Evolutionary conservation across 1,140 invertebrate species (phyloP), one percentile per base, ranked within the genome.

Genomic region (Nilaparvata lugens): DNA sequence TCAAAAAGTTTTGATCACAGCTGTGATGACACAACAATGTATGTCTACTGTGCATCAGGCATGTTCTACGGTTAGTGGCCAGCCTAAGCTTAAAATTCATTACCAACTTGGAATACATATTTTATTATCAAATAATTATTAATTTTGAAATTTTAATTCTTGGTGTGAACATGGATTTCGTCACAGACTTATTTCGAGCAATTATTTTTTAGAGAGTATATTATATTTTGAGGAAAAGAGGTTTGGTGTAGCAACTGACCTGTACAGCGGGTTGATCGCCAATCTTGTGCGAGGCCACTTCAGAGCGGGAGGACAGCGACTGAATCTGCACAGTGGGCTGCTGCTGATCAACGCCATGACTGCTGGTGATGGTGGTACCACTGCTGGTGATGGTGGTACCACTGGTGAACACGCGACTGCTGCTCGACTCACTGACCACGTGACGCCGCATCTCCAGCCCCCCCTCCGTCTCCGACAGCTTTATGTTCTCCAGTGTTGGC

Each of bases 371-470:
- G 58, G 63, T 24, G 64, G 67, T 51, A 9, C 52, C 42, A 19
- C 18, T 54, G 18, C 9, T 23, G 7, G 7, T 54, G n/a, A 5
- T 19, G 31, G 31, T 35, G 31, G 4, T 11, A 16, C 18, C 5
- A 16, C 31, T 16, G 48, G 6, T 13, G 42, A 11, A 48, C 9
- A 71, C 64, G 48, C 68, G 73, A 11, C 66, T 65, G 14, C 70
- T 70, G 7, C 71, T 71, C 5, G 75, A 74, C 64, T 78, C 69
- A 23, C 75, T 69, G 23, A 77, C 66, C 2, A 76, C 69, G 58
- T 76, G 71, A 16, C 71, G 68, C 62, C 77, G 76, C 18, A 74
- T 64, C 35, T 70, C 72, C 57, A 75, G 74, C 4, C 70, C 73
- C 16, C 48, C 53, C 7, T 24, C n/a, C 13, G 51, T 60, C 43